Conservation (phyloP, 2,797 vertebrate genomes). For the Margarornis squamiger region DNA sequence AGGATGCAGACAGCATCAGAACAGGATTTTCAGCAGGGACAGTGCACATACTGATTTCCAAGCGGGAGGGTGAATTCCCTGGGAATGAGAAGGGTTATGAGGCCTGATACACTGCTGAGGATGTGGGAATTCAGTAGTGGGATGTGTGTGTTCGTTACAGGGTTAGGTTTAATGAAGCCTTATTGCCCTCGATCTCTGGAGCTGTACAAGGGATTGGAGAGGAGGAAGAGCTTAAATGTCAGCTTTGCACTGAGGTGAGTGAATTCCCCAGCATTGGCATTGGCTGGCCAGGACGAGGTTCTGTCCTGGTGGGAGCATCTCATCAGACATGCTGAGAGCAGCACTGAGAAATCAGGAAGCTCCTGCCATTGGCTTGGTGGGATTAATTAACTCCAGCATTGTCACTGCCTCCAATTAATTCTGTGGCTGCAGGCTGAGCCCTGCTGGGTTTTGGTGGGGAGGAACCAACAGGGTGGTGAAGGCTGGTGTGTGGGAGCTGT, state of each 20-base stretch:
- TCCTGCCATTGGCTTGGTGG: not conserved
- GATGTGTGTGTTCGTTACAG: not conserved
- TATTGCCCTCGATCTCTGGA: not conserved
- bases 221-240: conserved; percentile 25
- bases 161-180: not conserved
- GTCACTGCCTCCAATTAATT: not conserved
- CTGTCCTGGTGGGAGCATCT: not conserved
- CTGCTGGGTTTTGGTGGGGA: not conserved
- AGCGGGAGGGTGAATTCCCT: not conserved
- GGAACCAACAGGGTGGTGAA: fast-evolving
- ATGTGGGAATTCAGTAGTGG: not conserved
- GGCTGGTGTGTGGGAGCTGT: not conserved
- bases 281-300: not conserved
- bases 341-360: not conserved
- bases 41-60: not conserved
- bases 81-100: not conserved
- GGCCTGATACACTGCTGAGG: not conserved
- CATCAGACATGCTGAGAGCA: not conserved
- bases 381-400: conserved; percentile 18
- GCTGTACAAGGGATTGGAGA: not conserved
- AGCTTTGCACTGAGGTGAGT: not conserved
- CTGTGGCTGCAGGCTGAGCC: not conserved
- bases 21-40: not conserved
- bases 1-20: not conserved
- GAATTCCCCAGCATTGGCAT: not conserved